phyloP scores from a whole-genome alignment of 1,140 invertebrate species.

The Hycleus phaleratus region DNA sequence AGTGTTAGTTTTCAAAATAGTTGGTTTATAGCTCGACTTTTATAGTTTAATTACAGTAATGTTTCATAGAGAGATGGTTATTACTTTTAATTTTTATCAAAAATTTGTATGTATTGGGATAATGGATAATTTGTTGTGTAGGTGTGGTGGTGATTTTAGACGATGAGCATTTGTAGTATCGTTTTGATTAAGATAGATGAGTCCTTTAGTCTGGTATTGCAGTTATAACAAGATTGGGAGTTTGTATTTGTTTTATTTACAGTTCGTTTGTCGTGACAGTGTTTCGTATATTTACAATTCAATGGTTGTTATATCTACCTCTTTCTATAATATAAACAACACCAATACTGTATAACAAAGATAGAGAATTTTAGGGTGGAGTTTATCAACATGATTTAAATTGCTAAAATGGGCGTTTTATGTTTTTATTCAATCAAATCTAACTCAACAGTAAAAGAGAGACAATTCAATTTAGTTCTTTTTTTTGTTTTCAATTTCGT shows the following conservation, averaged over 20 bases:
- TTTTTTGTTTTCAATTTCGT: slow-evolving; percentile 29
- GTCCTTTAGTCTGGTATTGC: slow-evolving; percentile 10
- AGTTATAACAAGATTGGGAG: slow-evolving; percentile 16
- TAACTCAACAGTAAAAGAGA: slow-evolving; percentile 21
- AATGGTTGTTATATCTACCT: slow-evolving; percentile 9
- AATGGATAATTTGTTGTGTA: no score
- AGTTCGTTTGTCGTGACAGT: slow-evolving; percentile 16
- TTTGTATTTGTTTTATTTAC: slow-evolving; percentile 19
- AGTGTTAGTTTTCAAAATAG: no score
- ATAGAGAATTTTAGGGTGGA: slow-evolving; percentile 22
- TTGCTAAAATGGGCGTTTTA: slow-evolving; percentile 42
- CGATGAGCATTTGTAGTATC: no score
- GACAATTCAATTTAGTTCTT: slow-evolving; percentile 29
- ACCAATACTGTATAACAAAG: slow-evolving; percentile 11
- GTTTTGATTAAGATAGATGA: slow-evolving; percentile 14
- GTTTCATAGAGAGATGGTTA: no score
- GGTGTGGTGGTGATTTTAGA: no score
- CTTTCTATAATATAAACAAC: background rate
- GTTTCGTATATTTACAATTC: slow-evolving; percentile 3
- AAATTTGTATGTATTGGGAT: no score
- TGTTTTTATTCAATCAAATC: slow-evolving; percentile 39
- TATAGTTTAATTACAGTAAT: no score
- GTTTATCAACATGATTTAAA: slow-evolving; percentile 37
- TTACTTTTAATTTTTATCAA: no score
- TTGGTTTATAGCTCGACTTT: no score